Evolutionary conservation across 2,888 invertebrate species (phyloP).

Genomic region (Crossocerus cetratus): DNA sequence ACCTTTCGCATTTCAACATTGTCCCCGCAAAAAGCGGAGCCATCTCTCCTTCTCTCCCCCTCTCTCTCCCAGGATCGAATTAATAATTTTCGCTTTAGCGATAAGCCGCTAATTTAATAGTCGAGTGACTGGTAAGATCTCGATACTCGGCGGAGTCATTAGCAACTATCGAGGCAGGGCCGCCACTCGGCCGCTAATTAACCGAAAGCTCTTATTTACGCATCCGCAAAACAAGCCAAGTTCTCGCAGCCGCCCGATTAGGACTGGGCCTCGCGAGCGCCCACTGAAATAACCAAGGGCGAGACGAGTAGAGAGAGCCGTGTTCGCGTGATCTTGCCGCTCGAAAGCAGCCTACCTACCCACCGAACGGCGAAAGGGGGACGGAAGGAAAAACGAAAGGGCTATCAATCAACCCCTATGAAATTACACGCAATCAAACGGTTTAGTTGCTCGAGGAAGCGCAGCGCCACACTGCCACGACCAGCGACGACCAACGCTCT

Average conservation of each 20-base stretch:
- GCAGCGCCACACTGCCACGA: slow-evolving; percentile 1
- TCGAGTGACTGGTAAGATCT: too few relatives aligned
- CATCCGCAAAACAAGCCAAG: slow-evolving; percentile 1
- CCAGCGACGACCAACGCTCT: not conserved
- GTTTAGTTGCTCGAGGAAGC: not conserved
- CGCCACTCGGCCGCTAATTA: not conserved
- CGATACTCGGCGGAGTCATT: too few relatives aligned
- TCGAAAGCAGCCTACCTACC: too few relatives aligned
- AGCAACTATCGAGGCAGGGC: not conserved
- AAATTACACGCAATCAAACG: not conserved
- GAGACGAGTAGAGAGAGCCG: not conserved
- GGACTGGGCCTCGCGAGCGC: not conserved
- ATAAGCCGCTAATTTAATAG: too few relatives aligned
- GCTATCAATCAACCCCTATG: not conserved
- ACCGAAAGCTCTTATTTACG: not conserved
- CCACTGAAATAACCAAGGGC: not conserved
- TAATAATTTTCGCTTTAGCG: too few relatives aligned
- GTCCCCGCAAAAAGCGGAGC: not conserved
- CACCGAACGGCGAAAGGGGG: not conserved
- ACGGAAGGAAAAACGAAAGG: not conserved
- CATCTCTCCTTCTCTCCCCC: too few relatives aligned
- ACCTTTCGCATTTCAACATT: not conserved
- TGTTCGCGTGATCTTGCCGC: too few relatives aligned
- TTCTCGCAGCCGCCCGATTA: not conserved
- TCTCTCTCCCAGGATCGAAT: not conserved